Conservation (phyloP, 2,113 vertebrate genomes). For the Nanger granti region DNA sequence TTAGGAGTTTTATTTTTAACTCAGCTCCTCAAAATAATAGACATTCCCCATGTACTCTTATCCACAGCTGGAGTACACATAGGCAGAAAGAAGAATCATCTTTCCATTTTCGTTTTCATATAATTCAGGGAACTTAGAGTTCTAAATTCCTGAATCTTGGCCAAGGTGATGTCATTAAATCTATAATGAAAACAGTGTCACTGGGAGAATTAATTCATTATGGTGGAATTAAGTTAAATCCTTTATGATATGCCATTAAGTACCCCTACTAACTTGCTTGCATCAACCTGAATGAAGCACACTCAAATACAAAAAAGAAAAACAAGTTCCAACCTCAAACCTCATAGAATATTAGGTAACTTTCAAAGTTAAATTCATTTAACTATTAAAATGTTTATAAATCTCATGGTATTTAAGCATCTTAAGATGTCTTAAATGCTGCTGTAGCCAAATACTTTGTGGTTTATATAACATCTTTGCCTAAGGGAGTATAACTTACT, state of each 20-base stretch:
- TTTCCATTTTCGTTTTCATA: neutral
- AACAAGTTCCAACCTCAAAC: constrained; percentile 43
- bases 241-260: constrained; percentile 55
- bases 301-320: constrained; percentile 21
- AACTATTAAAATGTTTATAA: constrained; percentile 43
- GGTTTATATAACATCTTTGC: constrained; percentile 39
- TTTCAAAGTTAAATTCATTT: constrained; percentile 45
- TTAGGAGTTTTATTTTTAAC: constrained; percentile 41
- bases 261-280: constrained; percentile 27
- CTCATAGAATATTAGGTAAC: constrained; percentile 13
- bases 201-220: constrained; percentile 62
- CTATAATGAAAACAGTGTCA: constrained; percentile 47
- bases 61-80: neutral
- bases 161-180: constrained; percentile 50
- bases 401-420: constrained; percentile 45
- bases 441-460: constrained; percentile 14
- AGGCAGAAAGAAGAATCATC: neutral
- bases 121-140: constrained; percentile 38
- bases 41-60: neutral
- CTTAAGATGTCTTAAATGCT: constrained; percentile 29
- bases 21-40: constrained; percentile 14
- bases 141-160: constrained; percentile 20
- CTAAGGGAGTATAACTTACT: neutral
- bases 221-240: constrained; percentile 70
- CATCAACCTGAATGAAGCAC: neutral